Conservation (phyloP, 2,113 vertebrate species). For the Oncorhynchus nerka region DNA sequence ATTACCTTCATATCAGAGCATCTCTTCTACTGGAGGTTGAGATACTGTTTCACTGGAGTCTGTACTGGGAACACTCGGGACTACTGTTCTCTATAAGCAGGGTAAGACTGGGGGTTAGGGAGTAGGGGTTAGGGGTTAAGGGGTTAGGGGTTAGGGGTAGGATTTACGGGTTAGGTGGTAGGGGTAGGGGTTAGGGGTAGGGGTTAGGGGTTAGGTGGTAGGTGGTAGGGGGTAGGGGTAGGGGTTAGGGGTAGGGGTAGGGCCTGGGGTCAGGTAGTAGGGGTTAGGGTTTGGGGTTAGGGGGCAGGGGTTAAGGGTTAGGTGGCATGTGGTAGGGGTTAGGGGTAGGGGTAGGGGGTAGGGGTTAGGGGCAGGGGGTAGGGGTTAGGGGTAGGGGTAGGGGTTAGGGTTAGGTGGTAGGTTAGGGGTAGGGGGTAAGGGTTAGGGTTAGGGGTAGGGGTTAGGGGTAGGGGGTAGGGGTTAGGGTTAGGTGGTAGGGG, state of each 20-base stretch:
- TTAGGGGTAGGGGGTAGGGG: background rate
- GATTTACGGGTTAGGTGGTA: background rate
- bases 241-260: background rate
- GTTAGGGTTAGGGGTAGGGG: background rate
- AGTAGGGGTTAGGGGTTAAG: background rate
- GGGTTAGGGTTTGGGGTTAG: background rate
- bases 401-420: background rate
- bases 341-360: background rate
- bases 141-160: too few species aligned
- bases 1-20: constrained; percentile 98
- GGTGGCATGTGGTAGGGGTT: too few species aligned
- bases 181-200: background rate
- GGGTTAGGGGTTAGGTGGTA: background rate
- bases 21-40: constrained; percentile 96
- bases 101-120: constrained; percentile 66
- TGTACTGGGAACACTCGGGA: constrained; percentile 87
- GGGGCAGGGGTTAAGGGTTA: background rate
- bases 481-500: background rate
- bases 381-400: background rate
- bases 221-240: too few species aligned
- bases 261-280: background rate
- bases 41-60: constrained; percentile 96
- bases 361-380: background rate
- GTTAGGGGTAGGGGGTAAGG: background rate
- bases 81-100: constrained; percentile 94